These are phyloP conservation scores for Proterorhinus semilunaris DNA, from an alignment of 2,113 vertebrate genomes.

Conservation along the genomic window DNA sequence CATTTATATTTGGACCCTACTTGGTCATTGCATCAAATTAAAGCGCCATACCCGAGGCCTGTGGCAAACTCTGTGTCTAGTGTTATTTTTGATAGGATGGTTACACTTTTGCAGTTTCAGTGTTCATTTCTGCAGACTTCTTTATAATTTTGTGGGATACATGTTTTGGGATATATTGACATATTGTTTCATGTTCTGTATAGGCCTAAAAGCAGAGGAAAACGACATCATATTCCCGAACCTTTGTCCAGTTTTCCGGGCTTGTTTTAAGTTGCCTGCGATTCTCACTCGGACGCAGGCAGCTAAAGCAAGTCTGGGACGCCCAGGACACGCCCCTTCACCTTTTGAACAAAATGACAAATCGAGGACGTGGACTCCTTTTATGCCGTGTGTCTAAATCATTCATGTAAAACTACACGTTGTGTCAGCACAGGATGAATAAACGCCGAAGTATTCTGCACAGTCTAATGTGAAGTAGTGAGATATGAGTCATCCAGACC, in stretches of 20 bases:
- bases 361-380: background rate
- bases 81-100: no score
- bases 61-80: no score
- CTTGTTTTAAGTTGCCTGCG: conserved; percentile 98
- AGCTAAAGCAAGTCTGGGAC: conserved; percentile 97
- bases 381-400: no score
- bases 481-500: background rate
- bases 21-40: no score
- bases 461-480: background rate
- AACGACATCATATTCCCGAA: background rate
- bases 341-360: background rate
- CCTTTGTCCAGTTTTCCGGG: conserved; percentile 72
- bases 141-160: no score
- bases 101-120: no score
- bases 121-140: no score
- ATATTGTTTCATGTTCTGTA: conserved; percentile 6
- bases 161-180: background rate
- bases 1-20: no score
- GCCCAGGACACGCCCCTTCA: conserved; percentile 50
- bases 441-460: no score
- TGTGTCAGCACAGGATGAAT: no score
- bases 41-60: no score
- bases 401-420: no score
- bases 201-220: background rate
- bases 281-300: conserved; percentile 83